Evolutionary conservation across 2,113 vertebrate species (phyloP), one percentile per base, ranked within the genome.

Genomic region (Cynopterus brachyotis): DNA sequence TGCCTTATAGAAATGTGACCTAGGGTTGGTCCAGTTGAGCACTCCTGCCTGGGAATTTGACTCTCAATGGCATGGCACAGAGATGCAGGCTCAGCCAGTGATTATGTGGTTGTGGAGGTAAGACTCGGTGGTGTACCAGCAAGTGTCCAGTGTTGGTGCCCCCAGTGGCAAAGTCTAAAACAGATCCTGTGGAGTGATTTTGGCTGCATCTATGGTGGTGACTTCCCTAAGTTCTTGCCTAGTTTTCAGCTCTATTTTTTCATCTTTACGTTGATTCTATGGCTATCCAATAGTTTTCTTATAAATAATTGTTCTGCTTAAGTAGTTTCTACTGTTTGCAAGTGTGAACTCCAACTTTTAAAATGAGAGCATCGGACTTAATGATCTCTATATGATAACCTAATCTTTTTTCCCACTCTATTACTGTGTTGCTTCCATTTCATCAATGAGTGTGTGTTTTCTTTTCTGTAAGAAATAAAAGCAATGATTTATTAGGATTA

Each of bases 401-500:
- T 80, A n/a, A 28, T 53, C 59, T 57, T 59, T 75, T 82, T 11
- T 22, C 16, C 57, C 6, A 53, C 37, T 50, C 13, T 37, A 1
- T 53, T 80, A 60, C 70, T 60, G 30, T 35, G 66, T 76, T 47
- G 22, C 5, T 89, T 92, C 57, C 6, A 4, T 89, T 91, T 78
- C 15, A 80, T 67, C 70, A 60, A 0, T 57, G 35, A 45, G 6
- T 79, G 20, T 60, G 11, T 50, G 26, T 84, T 60, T 73, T 93
- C 30, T 53, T 53, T n/a, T 66, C 26, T 45, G 89, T 89, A 82
- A 87, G 53, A 94, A 94, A 50, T 81, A 60, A 67, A 73, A 84
- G 20, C 37, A 73, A 19, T 53, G 13, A 16, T 42, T 60, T 85
- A 13, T 22, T 80, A 60, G 45, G 5, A 66, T 93, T 93, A 60